A percentile compares a stretch with the other conserved stretches of the same genome.
phyloP scores from a whole-genome alignment of 2,113 vertebrate species.

The Hucho hucho region DNA sequence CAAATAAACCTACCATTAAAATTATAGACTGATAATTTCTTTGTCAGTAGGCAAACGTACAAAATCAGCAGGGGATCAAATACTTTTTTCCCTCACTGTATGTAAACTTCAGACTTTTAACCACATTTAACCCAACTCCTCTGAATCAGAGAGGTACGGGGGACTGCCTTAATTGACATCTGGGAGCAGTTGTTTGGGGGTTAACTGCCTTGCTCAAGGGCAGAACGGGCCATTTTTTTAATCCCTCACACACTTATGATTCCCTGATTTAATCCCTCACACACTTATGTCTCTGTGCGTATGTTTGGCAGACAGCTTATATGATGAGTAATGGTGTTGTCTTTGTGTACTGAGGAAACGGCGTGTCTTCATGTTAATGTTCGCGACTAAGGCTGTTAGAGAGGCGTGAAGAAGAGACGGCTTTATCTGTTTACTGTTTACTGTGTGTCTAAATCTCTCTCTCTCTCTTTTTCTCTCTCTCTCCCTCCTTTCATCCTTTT shows the following conservation, averaged over 20 bases:
- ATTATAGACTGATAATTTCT: too few species aligned
- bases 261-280: background rate
- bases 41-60: too few species aligned
- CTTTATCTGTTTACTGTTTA: background rate
- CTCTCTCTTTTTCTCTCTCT: conserved; percentile 14
- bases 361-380: background rate
- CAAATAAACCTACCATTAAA: too few species aligned
- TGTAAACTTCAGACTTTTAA: too few species aligned
- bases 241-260: background rate
- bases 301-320: background rate
- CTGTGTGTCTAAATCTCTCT: background rate
- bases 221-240: too few species aligned
- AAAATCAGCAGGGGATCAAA: too few species aligned
- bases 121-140: too few species aligned
- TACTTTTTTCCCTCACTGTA: too few species aligned
- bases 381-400: background rate
- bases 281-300: background rate
- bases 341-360: background rate
- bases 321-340: background rate
- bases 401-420: background rate
- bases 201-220: too few species aligned
- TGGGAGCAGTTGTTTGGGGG: too few species aligned
- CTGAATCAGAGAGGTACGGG: too few species aligned
- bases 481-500: conserved; percentile 12
- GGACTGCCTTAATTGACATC: too few species aligned